A percentile compares a stretch with the other conserved stretches of the same genome.
Evolutionary conservation across 1,140 invertebrate genomes (phyloP).

Genomic region (Brachionus rotundiformis): DNA sequence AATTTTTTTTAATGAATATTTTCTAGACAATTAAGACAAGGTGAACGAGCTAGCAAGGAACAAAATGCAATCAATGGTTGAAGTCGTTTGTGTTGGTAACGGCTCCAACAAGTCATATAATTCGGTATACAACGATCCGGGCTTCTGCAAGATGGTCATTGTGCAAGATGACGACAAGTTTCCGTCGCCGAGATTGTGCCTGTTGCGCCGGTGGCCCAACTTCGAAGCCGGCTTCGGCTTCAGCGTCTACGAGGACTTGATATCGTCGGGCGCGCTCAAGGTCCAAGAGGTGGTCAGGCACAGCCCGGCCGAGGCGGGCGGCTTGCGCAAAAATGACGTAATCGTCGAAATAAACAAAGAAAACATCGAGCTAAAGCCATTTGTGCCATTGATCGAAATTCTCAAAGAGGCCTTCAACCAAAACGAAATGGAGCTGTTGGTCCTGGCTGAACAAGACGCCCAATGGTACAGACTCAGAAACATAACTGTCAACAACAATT

Average conservation of each 20-base stretch:
- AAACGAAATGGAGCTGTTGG: conserved; percentile 42
- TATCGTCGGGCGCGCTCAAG: conserved; percentile 16
- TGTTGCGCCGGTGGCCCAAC: conserved; percentile 45
- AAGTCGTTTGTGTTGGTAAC: conserved; percentile 52
- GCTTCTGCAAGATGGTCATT: conserved; percentile 50
- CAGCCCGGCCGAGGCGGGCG: conserved; percentile 45
- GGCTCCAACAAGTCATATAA: conserved; percentile 51
- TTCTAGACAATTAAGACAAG: conserved; percentile 6
- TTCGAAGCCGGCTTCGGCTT: conserved; percentile 48
- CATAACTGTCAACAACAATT: conserved; percentile 46
- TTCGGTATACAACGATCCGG: conserved; percentile 42
- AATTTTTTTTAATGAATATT: conserved; percentile 7
- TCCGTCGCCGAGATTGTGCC: conserved; percentile 33
- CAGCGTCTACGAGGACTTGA: conserved; percentile 37
- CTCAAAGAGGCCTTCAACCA: conserved; percentile 17
- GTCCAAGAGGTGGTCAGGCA: conserved; percentile 31
- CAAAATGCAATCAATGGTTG: conserved; percentile 51
- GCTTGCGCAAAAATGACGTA: conserved; percentile 45
- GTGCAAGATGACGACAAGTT: conserved; percentile 52
- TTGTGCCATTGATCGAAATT: conserved; percentile 38
- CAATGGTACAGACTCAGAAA: conserved; percentile 33
- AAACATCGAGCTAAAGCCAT: conserved; percentile 42
- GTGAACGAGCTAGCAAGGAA: background rate
- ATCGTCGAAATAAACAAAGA: conserved; percentile 45
- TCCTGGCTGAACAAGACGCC: conserved; percentile 43